phyloP scores from a whole-genome alignment of 2,888 invertebrate species.

The Agrypnus murinus region DNA sequence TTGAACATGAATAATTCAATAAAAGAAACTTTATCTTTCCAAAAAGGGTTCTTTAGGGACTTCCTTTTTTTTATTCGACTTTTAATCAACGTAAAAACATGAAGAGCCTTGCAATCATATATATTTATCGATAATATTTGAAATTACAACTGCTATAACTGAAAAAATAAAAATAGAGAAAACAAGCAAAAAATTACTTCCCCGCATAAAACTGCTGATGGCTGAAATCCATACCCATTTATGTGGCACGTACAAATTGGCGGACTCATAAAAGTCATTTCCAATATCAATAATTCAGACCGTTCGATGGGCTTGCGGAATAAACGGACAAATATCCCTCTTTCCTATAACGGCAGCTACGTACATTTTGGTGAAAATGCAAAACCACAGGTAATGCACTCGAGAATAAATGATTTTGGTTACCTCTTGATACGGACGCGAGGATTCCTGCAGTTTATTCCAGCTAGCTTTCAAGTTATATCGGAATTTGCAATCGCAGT shows the following conservation, averaged over 20 bases:
- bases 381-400: conserved; percentile 44
- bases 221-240: conserved; percentile 38
- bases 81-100: too few species aligned
- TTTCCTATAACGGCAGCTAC: conserved; percentile 19
- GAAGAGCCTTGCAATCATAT: too few species aligned
- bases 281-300: conserved; percentile 49
- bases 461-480: not conserved
- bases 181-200: conserved; percentile 15
- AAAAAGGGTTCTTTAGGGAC: not conserved
- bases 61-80: too few species aligned
- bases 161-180: conserved; percentile 13
- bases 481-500: conserved; percentile 25
- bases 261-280: conserved; percentile 49
- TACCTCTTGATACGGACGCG: conserved; percentile 18
- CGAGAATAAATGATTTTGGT: conserved; percentile 34
- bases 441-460: conserved; percentile 28
- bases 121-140: not conserved
- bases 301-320: conserved; percentile 28
- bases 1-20: conserved; percentile 7
- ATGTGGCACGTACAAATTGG: conserved; percentile 45
- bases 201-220: conserved; percentile 33
- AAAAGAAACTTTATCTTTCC: not conserved
- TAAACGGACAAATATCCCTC: conserved; percentile 32
- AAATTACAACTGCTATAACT: conserved; percentile 5
- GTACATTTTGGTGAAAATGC: conserved; percentile 38